Conservation (phyloP, 1,140 invertebrate genomes). For the Psix sp. region DNA sequence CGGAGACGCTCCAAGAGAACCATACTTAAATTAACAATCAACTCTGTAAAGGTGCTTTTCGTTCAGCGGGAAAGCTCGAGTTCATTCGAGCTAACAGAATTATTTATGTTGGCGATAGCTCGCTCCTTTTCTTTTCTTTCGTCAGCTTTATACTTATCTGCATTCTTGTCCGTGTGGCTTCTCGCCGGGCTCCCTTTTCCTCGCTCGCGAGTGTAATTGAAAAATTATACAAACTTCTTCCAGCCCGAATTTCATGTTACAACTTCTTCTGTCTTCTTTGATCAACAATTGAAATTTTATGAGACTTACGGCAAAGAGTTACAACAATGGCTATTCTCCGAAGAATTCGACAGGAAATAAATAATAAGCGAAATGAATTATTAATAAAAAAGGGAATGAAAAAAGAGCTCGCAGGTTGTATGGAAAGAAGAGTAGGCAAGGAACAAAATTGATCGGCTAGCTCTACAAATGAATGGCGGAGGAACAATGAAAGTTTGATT, state of each 20-base stretch:
- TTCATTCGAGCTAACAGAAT: slow-evolving; percentile 57
- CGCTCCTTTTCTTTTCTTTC: slow-evolving; percentile 40
- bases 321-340: no score
- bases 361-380: no score
- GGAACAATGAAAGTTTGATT: slow-evolving; percentile 14
- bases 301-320: no score
- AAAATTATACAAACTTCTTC: slow-evolving; percentile 35
- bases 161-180: slow-evolving; percentile 26
- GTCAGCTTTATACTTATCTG: slow-evolving; percentile 38
- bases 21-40: slow-evolving; percentile 63
- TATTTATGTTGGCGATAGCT: slow-evolving; percentile 58
- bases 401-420: no score
- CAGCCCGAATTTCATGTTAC: not conserved
- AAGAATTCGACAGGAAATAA: no score
- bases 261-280: not conserved
- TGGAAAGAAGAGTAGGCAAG: no score
- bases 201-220: slow-evolving; percentile 27
- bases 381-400: no score
- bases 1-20: slow-evolving; percentile 30
- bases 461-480: not conserved
- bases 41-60: slow-evolving; percentile 56
- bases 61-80: slow-evolving; percentile 50
- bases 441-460: no score
- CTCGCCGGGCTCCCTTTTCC: slow-evolving; percentile 9
- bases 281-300: not conserved